Evolutionary conservation across 2,797 vertebrate genomes (phyloP).

Genomic region (Rousettus madagascariensis): DNA sequence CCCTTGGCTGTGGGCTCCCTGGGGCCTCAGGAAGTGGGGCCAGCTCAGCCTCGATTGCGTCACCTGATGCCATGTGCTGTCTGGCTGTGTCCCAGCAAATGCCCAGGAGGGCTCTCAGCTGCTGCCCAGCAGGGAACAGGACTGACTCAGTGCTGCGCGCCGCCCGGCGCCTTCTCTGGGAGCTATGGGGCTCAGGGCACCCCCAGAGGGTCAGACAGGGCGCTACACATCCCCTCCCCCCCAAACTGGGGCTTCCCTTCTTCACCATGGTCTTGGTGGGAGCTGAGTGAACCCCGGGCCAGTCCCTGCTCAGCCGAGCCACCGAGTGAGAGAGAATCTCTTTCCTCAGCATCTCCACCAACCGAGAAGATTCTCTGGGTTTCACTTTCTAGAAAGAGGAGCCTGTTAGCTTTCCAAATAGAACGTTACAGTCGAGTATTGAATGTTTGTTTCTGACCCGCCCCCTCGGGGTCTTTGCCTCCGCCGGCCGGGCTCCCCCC

Average conservation of each 20-base stretch:
- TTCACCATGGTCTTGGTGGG: rapidly evolving
- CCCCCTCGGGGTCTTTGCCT: rapidly evolving
- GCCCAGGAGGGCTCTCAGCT: conserved; percentile 19
- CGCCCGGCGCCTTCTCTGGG: not conserved
- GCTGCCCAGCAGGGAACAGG: not conserved
- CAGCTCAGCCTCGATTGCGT: not conserved
- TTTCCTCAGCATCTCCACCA: not conserved
- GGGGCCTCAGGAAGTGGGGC: not conserved
- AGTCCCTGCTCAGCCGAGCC: not conserved
- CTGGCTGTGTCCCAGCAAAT: not conserved
- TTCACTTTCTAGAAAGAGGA: not conserved
- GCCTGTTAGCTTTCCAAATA: not conserved
- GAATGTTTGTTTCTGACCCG: not conserved
- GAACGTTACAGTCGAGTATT: rapidly evolving
- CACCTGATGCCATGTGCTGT: not conserved
- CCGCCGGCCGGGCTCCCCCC: rapidly evolving
- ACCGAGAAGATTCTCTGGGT: too few relatives aligned
- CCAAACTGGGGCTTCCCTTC: rapidly evolving
- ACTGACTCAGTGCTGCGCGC: too few relatives aligned
- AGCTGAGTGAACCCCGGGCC: rapidly evolving
- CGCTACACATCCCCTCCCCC: rapidly evolving
- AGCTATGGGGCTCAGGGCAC: not conserved
- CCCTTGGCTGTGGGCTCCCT: not conserved
- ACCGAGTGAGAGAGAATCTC: not conserved
- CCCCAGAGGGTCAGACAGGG: not conserved